Conservation (phyloP, 64 coral and sea anemone species). For the Stichodactyla mertensii region DNA sequence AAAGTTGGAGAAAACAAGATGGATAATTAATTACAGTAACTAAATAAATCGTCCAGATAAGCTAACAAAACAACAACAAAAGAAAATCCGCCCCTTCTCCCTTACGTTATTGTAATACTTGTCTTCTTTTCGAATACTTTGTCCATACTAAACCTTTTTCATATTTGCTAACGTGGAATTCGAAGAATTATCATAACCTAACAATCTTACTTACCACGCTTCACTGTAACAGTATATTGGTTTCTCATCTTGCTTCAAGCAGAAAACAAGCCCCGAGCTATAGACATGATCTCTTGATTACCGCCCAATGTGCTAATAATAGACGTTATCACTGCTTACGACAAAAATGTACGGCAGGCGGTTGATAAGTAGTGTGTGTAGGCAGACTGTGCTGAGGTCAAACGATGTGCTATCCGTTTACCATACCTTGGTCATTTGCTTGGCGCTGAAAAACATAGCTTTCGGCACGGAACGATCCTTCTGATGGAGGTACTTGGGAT, state of each 20-base stretch:
- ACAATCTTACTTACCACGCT: background rate
- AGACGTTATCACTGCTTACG: background rate
- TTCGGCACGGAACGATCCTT: background rate
- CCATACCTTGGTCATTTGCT: background rate
- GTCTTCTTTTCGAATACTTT: too few species aligned
- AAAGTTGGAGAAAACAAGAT: too few species aligned
- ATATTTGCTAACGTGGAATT: background rate
- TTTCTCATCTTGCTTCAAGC: background rate
- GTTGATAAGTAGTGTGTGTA: background rate
- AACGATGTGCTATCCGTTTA: slow-evolving; percentile 9
- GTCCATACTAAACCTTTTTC: too few species aligned
- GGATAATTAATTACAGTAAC: too few species aligned
- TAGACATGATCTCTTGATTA: background rate
- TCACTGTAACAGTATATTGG: background rate
- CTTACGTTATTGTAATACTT: too few species aligned
- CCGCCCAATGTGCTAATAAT: background rate
- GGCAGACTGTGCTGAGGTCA: slow-evolving; percentile 8
- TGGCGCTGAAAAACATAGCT: slow-evolving; percentile 10
- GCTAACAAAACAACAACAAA: too few species aligned
- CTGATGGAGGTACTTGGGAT: background rate
- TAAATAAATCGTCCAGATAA: too few species aligned
- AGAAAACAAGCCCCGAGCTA: background rate
- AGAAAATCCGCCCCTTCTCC: too few species aligned
- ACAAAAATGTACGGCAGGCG: slow-evolving; percentile 3
- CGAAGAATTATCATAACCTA: background rate